phyloP scores from a whole-genome alignment of 2,797 vertebrate species.

The Karalla daura region DNA sequence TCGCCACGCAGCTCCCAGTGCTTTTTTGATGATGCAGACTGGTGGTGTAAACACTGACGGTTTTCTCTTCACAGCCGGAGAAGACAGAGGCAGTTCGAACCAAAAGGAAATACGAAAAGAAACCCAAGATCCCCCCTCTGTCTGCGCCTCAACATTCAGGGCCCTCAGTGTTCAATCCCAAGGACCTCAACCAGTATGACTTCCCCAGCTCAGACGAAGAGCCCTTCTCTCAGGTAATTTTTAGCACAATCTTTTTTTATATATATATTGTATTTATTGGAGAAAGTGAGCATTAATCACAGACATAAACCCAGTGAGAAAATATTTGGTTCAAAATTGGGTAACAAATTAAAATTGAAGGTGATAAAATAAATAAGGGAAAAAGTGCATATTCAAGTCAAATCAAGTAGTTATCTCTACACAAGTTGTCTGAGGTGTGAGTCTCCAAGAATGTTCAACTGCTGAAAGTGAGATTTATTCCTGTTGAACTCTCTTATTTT shows the following conservation, averaged over 20 bases:
- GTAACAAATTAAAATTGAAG: too few relatives aligned
- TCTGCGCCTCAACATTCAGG: constrained; percentile 88
- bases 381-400: too few relatives aligned
- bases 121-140: constrained; percentile 92
- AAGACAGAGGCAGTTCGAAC: constrained; percentile 93
- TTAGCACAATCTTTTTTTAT: accelerated
- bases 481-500: too few relatives aligned
- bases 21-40: constrained; percentile 8
- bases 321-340: too few relatives aligned
- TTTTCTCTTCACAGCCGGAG: constrained; percentile 85
- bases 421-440: too few relatives aligned
- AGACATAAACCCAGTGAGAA: too few relatives aligned
- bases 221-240: constrained; percentile 95
- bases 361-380: too few relatives aligned
- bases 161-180: constrained; percentile 94
- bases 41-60: constrained; percentile 31
- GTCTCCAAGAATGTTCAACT: too few relatives aligned
- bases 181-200: constrained; percentile 99
- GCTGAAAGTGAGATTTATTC: too few relatives aligned
- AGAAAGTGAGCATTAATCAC: too few relatives aligned
- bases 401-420: too few relatives aligned
- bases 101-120: constrained; percentile 99
- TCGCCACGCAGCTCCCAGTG: constrained; percentile 17
- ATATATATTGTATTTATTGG: too few relatives aligned
- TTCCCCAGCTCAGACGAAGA: constrained; percentile 99